phyloP scores from a whole-genome alignment of 2,797 vertebrate genomes.

The Halcyon leucocephala region DNA sequence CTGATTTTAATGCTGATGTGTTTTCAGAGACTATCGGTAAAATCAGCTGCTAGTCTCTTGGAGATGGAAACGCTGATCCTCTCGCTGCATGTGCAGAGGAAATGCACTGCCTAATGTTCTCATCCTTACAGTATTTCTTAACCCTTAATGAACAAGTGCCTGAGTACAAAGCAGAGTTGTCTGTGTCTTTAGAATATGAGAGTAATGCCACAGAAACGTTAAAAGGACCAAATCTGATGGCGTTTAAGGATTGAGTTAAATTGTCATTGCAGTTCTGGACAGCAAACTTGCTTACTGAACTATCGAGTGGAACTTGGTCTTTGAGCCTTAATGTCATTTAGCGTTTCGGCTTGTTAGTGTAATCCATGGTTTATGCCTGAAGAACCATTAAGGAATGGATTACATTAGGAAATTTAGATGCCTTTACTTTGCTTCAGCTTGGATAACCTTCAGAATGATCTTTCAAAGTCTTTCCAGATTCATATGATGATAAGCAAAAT shows the following conservation, averaged over 20 bases:
- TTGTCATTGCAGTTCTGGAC: neutral
- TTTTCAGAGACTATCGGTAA: neutral
- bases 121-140: neutral
- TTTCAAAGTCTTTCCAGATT: neutral
- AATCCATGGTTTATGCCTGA: neutral
- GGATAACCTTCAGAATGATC: neutral
- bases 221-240: neutral
- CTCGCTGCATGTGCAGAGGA: constrained; percentile 72
- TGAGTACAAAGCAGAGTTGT: neutral
- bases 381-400: neutral
- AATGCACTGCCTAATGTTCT: neutral
- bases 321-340: neutral
- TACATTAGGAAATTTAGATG: neutral
- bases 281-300: neutral
- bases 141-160: neutral
- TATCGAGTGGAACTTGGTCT: neutral
- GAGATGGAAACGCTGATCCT: constrained; percentile 65
- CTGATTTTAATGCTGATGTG: constrained; percentile 29
- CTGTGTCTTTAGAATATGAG: neutral
- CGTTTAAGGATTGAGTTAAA: neutral
- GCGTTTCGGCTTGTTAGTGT: neutral
- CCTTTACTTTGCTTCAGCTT: neutral
- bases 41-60: constrained; percentile 29
- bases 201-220: neutral
- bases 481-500: neutral